Base-by-base conservation (phyloP, 2,113 vertebrate species). In the Podarcis cretensis region DNA sequence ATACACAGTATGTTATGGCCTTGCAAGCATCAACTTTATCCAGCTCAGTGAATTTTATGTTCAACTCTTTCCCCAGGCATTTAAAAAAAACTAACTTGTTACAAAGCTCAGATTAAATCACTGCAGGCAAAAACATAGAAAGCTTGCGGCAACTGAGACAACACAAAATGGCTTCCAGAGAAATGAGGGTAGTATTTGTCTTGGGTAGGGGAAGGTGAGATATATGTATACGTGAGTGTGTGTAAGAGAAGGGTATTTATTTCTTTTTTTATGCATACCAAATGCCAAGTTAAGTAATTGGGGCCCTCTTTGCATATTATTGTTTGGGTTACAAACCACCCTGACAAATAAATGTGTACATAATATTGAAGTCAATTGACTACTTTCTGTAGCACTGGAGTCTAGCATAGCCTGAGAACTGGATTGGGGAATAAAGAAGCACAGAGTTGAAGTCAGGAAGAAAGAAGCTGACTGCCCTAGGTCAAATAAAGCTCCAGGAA, bases 81-180 rank as follows among this genome's bases (percentile, higher is more conserved):
- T 59, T 81, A 48, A 81, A 63, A 63, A 74, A 30, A 87, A 57
- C 32, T 14, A 10, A 35, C 48, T 30, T 14, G 9, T 18, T 48
- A n/a, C 57, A 86, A 86, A 78, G 57, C 40, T 68, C 37, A 87
- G n/a, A 59, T 73, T 80, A 69, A 84, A 80, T 71, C 66, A 32
- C 65, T 71, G 66, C 21, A 30, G 21, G 78, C 63, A 86, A 79
- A 79, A n/a, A 78, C 35, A 78, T 32, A 37, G 14, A 35, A 87
- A 73, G 9, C 5, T 71, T 87, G 69, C 68, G 14, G 68, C 63
- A 87, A 37, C 6, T 63, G 21, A 59, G 18, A 18, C n/a, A 63
- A 40, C 32, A 40, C 23, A 27, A 69, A 83, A 69, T 83, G 32
- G 5, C 37, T 68, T 32, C 27, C 35, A 1, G 4, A 35, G 43